phyloP scores from a whole-genome alignment of 1,140 invertebrate genomes.

The Saccostrea cuccullata region DNA sequence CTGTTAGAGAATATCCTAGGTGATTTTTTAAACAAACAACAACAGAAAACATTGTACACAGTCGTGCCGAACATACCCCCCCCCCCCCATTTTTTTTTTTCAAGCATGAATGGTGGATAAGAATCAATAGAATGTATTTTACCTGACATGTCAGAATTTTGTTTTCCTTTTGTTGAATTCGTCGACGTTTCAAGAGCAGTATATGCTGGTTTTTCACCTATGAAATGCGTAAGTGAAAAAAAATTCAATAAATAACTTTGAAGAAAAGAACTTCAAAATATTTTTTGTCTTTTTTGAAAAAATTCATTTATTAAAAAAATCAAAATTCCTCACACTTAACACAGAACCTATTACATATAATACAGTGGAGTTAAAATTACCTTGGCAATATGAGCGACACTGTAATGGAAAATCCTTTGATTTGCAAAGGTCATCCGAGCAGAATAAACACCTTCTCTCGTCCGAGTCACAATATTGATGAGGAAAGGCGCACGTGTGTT shows the following conservation, averaged over 20 bases:
- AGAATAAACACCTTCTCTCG: conserved; percentile 43
- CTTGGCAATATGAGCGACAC: neutral
- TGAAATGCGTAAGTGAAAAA: neutral
- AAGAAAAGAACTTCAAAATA: too few species aligned
- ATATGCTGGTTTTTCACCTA: neutral
- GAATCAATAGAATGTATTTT: neutral
- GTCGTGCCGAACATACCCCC: too few species aligned
- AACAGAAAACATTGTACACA: too few species aligned
- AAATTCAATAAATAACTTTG: too few species aligned
- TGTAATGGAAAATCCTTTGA: neutral
- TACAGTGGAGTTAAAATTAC: neutral
- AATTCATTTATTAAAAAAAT: too few species aligned
- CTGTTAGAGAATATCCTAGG: too few species aligned
- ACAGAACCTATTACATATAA: too few species aligned
- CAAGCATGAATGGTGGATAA: too few species aligned
- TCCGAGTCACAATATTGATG: conserved; percentile 48
- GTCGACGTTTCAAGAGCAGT: neutral
- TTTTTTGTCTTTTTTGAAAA: too few species aligned
- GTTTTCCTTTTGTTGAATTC: neutral
- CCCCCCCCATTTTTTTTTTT: too few species aligned
- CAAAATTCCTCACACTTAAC: too few species aligned
- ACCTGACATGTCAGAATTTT: neutral
- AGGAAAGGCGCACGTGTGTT: conserved; percentile 42
- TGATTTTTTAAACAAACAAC: too few species aligned
- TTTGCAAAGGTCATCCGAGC: conserved; percentile 32